Percentiles rank a stretch among this genome's conserved stretches.
Evolutionary conservation across 1,140 invertebrate genomes (phyloP).

Genomic region (Drosophila truncata): DNA sequence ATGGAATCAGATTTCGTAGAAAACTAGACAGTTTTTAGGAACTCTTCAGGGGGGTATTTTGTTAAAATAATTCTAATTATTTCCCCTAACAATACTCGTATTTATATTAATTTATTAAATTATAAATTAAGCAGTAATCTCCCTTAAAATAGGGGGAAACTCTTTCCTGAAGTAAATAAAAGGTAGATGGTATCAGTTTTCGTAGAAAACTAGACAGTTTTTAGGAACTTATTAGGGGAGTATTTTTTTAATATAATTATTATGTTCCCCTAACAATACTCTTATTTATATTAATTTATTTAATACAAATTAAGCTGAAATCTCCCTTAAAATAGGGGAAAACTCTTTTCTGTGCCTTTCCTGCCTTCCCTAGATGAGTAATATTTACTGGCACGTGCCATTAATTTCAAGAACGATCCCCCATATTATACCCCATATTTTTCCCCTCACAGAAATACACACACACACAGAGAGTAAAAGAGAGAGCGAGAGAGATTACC

Average conservation of each 20-base stretch:
- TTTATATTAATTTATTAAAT: not conserved
- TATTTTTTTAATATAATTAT: no score
- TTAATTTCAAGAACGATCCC: conserved; percentile 5
- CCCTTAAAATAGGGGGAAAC: not conserved
- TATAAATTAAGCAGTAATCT: not conserved
- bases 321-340: not conserved
- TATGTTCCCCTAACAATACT: no score
- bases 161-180: no score
- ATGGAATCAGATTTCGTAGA: no score
- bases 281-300: not conserved
- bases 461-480: not conserved
- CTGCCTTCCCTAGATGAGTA: conserved; percentile 13
- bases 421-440: not conserved
- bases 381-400: conserved; percentile 25
- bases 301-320: not conserved
- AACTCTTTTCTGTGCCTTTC: not conserved
- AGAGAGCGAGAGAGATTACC: no score
- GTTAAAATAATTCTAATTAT: no score
- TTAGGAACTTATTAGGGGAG: no score
- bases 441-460: not conserved
- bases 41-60: no score
- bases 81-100: no score
- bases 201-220: no score
- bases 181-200: no score
- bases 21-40: no score